phyloP scores from a whole-genome alignment of 2,113 vertebrate species.

The Hemiscyllium ocellatum region DNA sequence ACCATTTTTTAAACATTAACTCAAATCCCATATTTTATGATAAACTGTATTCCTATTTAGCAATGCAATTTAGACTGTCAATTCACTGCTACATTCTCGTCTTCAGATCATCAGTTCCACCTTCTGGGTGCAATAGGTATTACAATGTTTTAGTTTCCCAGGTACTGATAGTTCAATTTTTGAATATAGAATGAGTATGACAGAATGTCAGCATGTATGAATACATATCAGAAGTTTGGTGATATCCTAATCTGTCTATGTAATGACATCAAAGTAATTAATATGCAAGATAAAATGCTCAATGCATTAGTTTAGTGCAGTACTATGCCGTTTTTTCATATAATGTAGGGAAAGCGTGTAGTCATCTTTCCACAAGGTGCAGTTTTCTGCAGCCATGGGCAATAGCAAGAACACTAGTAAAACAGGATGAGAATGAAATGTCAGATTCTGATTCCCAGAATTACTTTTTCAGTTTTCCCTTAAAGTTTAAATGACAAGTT shows the following conservation, averaged over 20 bases:
- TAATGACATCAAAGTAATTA: background rate
- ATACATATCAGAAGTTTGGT: background rate
- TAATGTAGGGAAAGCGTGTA: no score
- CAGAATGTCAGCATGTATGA: background rate
- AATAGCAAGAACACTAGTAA: no score
- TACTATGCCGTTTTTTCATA: background rate
- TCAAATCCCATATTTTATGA: background rate
- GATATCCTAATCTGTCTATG: background rate
- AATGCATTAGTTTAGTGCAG: background rate
- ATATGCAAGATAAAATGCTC: background rate
- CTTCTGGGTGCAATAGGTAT: slow-evolving; percentile 6
- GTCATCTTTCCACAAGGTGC: background rate
- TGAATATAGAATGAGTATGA: background rate
- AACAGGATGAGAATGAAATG: no score
- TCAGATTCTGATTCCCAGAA: no score
- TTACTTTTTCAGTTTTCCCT: no score
- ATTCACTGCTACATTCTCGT: background rate
- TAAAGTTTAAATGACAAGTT: no score
- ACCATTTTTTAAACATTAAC: background rate
- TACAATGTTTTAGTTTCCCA: background rate
- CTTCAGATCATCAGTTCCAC: background rate
- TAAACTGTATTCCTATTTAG: background rate
- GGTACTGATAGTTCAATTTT: background rate
- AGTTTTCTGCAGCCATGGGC: no score
- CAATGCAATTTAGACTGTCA: background rate